A percentile compares a stretch with the other conserved stretches of the same genome.
These are phyloP conservation scores for Dendrocincla fuliginosa DNA, from an alignment of 2,797 vertebrate genomes.

Conservation along the genomic window DNA sequence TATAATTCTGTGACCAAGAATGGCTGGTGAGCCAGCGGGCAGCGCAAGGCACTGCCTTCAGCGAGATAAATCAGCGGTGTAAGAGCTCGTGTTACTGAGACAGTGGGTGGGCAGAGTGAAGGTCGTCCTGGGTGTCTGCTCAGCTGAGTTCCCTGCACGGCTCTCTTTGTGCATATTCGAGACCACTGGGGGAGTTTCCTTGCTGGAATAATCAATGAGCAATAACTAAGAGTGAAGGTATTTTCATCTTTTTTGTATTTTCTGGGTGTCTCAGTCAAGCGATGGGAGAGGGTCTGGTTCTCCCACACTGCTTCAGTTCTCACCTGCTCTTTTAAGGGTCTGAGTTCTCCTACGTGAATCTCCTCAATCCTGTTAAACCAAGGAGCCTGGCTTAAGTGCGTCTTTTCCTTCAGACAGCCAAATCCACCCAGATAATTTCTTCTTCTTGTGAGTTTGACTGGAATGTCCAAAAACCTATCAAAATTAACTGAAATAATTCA, in stretches of 20 bases:
- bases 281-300: not conserved
- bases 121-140: not conserved
- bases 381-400: not conserved
- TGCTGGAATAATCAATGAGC: not conserved
- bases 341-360: not conserved
- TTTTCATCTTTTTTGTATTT: not conserved
- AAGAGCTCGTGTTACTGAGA: not conserved
- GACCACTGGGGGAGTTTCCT: not conserved
- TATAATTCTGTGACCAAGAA: constrained; percentile 25
- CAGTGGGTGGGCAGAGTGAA: not conserved
- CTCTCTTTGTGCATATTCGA: not conserved
- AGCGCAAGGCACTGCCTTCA: not conserved
- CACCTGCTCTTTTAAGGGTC: not conserved
- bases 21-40: not conserved
- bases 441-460: not conserved
- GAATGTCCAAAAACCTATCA: not conserved
- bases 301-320: not conserved
- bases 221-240: not conserved
- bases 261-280: not conserved
- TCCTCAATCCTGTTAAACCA: not conserved
- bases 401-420: not conserved
- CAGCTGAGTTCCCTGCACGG: not conserved
- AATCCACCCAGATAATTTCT: not conserved
- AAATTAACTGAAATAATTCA: not conserved
- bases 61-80: not conserved